Evolutionary conservation across 1,140 invertebrate species (phyloP).

Genomic region (Diachasma alloeum): DNA sequence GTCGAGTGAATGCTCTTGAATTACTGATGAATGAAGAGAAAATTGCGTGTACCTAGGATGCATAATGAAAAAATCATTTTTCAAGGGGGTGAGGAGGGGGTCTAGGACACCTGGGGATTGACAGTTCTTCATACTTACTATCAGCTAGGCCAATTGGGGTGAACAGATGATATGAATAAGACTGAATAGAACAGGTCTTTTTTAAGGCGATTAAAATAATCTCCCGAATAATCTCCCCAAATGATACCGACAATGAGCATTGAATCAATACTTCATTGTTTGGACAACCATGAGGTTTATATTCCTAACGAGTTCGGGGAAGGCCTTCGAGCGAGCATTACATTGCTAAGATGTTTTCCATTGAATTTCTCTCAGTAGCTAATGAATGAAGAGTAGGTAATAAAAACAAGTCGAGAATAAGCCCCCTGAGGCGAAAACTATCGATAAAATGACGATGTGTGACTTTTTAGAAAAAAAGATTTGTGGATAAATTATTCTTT

Average conservation of each 20-base stretch:
- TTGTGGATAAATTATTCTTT: no score
- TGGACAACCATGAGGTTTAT: no score
- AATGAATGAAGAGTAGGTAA: no score
- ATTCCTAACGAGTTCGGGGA: no score
- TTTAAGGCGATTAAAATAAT: neutral
- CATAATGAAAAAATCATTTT: neutral
- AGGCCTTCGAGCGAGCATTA: no score
- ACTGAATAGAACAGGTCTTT: neutral
- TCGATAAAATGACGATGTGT: no score
- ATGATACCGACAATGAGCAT: neutral
- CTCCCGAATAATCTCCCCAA: neutral
- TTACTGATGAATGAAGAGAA: constrained; percentile 51
- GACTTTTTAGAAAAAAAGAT: no score
- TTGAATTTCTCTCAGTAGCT: no score
- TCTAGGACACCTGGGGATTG: neutral
- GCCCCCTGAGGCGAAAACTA: no score
- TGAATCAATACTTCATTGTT: neutral
- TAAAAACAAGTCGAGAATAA: no score
- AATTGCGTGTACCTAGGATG: constrained; percentile 38
- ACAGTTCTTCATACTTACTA: neutral
- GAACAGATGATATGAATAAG: neutral
- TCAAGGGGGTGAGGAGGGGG: neutral
- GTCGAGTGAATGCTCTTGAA: constrained; percentile 48
- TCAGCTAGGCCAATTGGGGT: neutral
- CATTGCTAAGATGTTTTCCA: no score